A percentile compares a stretch with the other conserved stretches of the same genome.
phyloP scores from a whole-genome alignment of 2,888 invertebrate genomes.

The Amphipyra berbera region DNA sequence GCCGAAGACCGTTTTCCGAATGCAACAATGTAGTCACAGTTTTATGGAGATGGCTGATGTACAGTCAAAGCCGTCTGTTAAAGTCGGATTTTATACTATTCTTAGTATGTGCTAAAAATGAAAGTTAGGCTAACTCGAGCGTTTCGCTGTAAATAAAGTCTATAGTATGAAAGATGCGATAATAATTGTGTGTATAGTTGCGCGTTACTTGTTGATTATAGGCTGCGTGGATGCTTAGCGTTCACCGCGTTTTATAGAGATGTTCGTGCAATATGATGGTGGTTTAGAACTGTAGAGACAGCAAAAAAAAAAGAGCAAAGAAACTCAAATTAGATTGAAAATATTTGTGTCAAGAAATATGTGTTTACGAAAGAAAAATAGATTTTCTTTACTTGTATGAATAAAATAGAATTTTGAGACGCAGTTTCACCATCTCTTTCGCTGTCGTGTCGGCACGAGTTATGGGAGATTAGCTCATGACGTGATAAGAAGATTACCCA shows the following conservation, averaged over 20 bases:
- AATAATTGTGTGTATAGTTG: slow-evolving; percentile 14
- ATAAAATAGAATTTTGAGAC: no score
- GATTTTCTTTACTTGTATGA: no score
- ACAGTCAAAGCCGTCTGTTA: background rate
- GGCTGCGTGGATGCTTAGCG: slow-evolving; percentile 18
- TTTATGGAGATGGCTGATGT: background rate
- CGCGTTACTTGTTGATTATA: slow-evolving; percentile 37
- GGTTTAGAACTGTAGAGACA: no score
- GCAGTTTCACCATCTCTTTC: no score
- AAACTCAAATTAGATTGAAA: no score
- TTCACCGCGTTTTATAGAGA: slow-evolving; percentile 22
- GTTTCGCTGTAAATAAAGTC: slow-evolving; percentile 24
- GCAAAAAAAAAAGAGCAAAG: background rate
- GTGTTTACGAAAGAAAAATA: no score
- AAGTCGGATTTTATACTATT: background rate
- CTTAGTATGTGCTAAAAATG: slow-evolving; percentile 18
- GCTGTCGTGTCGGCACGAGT: no score
- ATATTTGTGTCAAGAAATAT: no score
- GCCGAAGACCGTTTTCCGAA: no score
- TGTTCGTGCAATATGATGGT: slow-evolving; percentile 30
- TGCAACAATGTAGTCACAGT: no score
- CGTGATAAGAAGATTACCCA: no score
- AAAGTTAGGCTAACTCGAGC: slow-evolving; percentile 41
- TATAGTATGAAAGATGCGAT: slow-evolving; percentile 32
- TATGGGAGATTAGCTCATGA: no score